Percentiles rank a stretch among this genome's conserved stretches.
phyloP scores from a whole-genome alignment of 2,113 vertebrate species.

The Carollia perspicillata region DNA sequence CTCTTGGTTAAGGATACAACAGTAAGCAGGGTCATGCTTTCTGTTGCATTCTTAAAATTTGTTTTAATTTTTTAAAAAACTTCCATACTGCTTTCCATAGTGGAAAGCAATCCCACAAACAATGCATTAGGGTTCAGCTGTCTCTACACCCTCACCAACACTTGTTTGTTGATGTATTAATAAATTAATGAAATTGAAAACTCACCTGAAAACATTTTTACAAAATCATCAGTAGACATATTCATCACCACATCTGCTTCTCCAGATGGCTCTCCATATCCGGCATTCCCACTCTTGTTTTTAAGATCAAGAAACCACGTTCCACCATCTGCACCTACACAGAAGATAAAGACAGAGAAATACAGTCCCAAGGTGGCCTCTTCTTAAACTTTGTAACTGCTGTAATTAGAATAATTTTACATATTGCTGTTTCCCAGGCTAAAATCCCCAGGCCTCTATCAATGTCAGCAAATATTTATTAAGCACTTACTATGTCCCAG shows the following conservation, averaged over 20 bases:
- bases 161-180: neutral
- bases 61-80: neutral
- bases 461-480: neutral
- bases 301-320: conserved; percentile 95
- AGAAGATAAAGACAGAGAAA: neutral
- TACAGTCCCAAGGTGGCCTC: neutral
- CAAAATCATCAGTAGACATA: conserved; percentile 91
- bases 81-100: neutral
- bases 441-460: neutral
- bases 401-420: neutral
- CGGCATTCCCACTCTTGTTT: conserved; percentile 82
- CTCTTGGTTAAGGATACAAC: neutral
- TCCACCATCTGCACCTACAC: conserved; percentile 87
- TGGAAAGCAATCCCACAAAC: neutral
- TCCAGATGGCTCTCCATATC: conserved; percentile 83
- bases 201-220: conserved; percentile 95
- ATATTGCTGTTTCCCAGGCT: conserved; percentile 6
- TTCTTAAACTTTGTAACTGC: neutral
- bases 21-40: neutral
- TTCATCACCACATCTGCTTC: conserved; percentile 91
- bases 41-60: no score
- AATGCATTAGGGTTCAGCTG: neutral
- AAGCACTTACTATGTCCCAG: neutral
- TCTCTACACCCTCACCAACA: neutral
- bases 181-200: neutral